Base-by-base conservation (phyloP, 2,888 invertebrate genomes). In the Oxycera nigricornis region DNA sequence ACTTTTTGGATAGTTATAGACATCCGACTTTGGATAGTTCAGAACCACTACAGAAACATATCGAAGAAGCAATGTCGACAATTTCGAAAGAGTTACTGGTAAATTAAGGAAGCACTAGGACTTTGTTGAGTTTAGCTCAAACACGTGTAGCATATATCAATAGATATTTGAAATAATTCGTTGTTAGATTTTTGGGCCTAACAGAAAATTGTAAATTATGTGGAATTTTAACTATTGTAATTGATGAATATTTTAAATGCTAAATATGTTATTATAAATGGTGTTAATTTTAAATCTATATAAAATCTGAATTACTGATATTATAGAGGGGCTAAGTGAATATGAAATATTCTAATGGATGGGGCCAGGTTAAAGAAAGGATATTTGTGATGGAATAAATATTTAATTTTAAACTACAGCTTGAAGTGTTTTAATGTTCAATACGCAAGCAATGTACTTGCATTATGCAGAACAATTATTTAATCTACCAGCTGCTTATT, bases 1-100 rank as follows among this genome's bases (percentile, higher is more conserved):
- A 96, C 86, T 96, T 96, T 85, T 88, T 96, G 72, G 91, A 91
- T 81, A 91, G 89, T 79, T 96, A 94, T 87, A 88, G 88, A 76
- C 92, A 95, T 84, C 90, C 91, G 0, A 88, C 89, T 4, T 86
- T 94, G 39, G 88, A 90, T 70, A 85, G 86, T 6, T 86, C 86
- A 2, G 87, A 88, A 41, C 85, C 91, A 1, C 87, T 83, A 62
- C 81, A 81, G n/a, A 80, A 82, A 73, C 85, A 85, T 73, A 85
- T 86, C 72, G 82, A 81, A 72, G 84, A 81, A 22, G 83, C 85
- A 52, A 82, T 85, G 81, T 82, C 82, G 75, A 82, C 81, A 75
- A 84, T 84, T 39, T 70, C 76, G 4, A 73, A 68, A 9, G 74
- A 76, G 17, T n/a, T 74, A 35, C 72, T 74, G 70, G 39, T 50